These are phyloP conservation scores for Suncus etruscus DNA, from an alignment of 2,113 vertebrate species.

Conservation along the genomic window DNA sequence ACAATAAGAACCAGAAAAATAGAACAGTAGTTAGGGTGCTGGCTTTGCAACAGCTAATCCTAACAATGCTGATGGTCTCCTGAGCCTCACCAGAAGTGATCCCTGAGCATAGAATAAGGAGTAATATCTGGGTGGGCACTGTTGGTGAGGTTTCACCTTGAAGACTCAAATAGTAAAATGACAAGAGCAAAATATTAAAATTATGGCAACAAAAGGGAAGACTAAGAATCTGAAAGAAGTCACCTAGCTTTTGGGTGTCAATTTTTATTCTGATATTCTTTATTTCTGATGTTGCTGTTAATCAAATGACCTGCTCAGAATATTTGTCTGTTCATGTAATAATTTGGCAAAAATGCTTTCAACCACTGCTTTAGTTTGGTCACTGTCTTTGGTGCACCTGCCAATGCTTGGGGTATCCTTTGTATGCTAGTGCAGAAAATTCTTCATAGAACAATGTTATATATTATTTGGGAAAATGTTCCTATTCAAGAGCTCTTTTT, in stretches of 20 bases:
- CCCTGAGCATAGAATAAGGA: too few relatives aligned
- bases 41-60: too few relatives aligned
- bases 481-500: constrained; percentile 44
- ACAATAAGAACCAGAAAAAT: background rate
- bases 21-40: background rate
- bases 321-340: background rate
- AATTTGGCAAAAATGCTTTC: background rate
- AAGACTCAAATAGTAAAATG: too few relatives aligned
- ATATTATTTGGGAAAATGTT: constrained; percentile 62
- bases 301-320: background rate
- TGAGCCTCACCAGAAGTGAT: too few relatives aligned
- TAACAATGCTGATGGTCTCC: too few relatives aligned
- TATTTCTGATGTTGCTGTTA: background rate
- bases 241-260: background rate
- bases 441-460: constrained; percentile 44
- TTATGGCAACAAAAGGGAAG: background rate
- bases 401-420: background rate
- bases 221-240: background rate
- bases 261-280: background rate
- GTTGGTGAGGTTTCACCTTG: too few relatives aligned
- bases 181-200: too few relatives aligned
- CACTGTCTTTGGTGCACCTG: background rate
- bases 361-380: background rate
- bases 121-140: too few relatives aligned
- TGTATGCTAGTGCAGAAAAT: background rate